Percentiles rank a stretch among this genome's conserved stretches.
Evolutionary conservation across 1,140 invertebrate genomes (phyloP).

Genomic region (Drosophila quadrilineata): DNA sequence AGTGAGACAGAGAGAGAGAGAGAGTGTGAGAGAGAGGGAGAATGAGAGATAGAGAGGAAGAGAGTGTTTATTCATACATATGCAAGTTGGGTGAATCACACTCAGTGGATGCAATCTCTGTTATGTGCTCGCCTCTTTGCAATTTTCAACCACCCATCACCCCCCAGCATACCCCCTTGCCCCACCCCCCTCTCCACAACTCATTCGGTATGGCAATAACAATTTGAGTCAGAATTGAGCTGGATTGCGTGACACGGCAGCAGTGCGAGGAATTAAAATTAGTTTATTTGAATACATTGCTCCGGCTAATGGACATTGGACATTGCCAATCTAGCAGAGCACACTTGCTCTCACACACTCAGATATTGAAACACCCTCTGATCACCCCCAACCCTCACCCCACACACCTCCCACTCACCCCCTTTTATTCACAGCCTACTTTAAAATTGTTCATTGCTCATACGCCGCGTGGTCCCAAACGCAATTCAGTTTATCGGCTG

Average conservation of each 20-base stretch:
- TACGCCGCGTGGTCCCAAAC: constrained; percentile 41
- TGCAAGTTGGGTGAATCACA: no score
- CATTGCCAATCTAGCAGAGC: constrained; percentile 36
- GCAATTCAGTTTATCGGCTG: constrained; percentile 48
- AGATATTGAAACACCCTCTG: no score
- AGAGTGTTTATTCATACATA: no score
- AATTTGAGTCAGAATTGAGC: constrained; percentile 66
- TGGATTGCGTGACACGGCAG: constrained; percentile 60
- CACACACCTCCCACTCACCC: no score
- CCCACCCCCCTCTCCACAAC: not conserved
- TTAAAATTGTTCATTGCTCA: constrained; percentile 49
- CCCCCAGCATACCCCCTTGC: not conserved
- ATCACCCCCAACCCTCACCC: not conserved
- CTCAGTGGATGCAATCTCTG: not conserved
- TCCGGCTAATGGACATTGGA: constrained; percentile 46
- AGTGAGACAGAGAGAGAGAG: no score
- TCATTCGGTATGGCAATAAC: not conserved
- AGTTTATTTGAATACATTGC: constrained; percentile 64
- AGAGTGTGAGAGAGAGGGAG: no score
- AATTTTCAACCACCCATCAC: no score
- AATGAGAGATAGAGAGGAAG: no score
- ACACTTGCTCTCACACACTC: no score
- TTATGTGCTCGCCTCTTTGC: not conserved
- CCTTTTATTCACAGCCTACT: not conserved
- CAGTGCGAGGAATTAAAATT: constrained; percentile 72